Base-by-base conservation (phyloP, 2,888 invertebrate genomes). In the Malthinus flaveolus region DNA sequence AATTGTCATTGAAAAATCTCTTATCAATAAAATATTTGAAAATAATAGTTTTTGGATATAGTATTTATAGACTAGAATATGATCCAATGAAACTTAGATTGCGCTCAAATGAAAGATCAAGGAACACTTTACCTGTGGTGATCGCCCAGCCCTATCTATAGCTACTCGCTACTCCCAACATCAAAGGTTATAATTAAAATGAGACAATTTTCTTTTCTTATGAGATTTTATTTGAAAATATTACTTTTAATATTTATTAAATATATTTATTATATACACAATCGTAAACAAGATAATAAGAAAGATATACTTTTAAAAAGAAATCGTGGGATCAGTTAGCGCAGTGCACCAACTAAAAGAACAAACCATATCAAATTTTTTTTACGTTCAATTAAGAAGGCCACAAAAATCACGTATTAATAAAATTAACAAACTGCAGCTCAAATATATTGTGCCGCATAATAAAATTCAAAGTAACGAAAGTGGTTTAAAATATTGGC, bases 401-500 rank as follows among this genome's bases (percentile, higher is more conserved):
- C 59, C 59, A 55, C 59, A 55, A 59, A 59, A 59, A 60, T 60
- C 60, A 60, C 60, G 51, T 61, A 42, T 61, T 47, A 52, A 61
- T 56, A 53, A 51, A 56, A 53, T 39, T 49, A 53, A 57, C 44
- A 56, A 55, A 49, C 15, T 49, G 12, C 35, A 52, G 55, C 37
- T 31, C 34, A 32, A 15, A n/a, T 5, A 5, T 5, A 23, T 36
- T 47, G 9, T 10, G 44, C 56, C 33, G 50, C 48, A 46, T 53
- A 33, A 49, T 15, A 49, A 49, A 60, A 56, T 33, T 54, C 36
- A 79, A 56, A 76, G 76, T 71, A 84, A 79, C 70, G 81, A 76
- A 58, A 87, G 73, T 58, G 87, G 87, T 71, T 84, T 89, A 80
- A 95, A 95, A 79, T 91, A 93, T 71, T 91, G 91, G 62, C 94